Conservation (phyloP, 37 sponge, comb jelly and placozoan genomes). For the Aplysina aerophoba region DNA sequence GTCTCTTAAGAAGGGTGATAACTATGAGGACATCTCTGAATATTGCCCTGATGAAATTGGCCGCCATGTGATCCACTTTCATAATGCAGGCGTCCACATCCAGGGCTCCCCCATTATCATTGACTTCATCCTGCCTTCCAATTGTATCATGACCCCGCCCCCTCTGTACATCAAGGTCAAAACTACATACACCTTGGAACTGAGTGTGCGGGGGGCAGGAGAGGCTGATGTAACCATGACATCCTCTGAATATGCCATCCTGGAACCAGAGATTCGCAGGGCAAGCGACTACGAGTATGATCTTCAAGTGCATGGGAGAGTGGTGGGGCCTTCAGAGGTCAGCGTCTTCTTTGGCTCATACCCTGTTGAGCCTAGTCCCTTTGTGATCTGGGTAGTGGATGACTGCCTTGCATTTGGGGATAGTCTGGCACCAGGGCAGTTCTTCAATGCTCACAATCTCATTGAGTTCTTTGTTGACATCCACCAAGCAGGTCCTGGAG, state of each 20-base stretch:
- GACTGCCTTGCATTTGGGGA: constrained; percentile 39
- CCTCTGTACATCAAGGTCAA: constrained; percentile 16
- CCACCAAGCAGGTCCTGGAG: constrained; percentile 71
- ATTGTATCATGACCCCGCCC: constrained; percentile 30
- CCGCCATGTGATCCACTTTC: constrained; percentile 67
- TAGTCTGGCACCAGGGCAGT: constrained; percentile 32
- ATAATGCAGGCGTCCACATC: constrained; percentile 82
- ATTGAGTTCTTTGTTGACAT: constrained; percentile 53
- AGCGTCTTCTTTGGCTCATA: constrained; percentile 18
- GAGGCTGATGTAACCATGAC: constrained; percentile 1
- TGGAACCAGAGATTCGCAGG: background rate
- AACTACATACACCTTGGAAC: background rate
- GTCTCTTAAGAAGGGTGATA: constrained; percentile 24
- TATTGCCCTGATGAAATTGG: constrained; percentile 71
- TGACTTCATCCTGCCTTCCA: constrained; percentile 57
- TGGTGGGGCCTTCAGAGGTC: constrained; percentile 12
- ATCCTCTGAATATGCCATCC: background rate
- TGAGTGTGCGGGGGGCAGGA: constrained; percentile 20
- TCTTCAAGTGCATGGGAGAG: background rate
- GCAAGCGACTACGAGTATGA: constrained; percentile 9
- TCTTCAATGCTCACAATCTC: constrained; percentile 57
- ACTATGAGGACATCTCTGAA: constrained; percentile 28
- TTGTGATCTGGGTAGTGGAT: constrained; percentile 39
- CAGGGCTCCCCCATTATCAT: constrained; percentile 76
- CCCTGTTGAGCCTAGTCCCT: constrained; percentile 34